Evolutionary conservation across 2,113 vertebrate species (phyloP).

Genomic region (Seriola quinqueradiata): DNA sequence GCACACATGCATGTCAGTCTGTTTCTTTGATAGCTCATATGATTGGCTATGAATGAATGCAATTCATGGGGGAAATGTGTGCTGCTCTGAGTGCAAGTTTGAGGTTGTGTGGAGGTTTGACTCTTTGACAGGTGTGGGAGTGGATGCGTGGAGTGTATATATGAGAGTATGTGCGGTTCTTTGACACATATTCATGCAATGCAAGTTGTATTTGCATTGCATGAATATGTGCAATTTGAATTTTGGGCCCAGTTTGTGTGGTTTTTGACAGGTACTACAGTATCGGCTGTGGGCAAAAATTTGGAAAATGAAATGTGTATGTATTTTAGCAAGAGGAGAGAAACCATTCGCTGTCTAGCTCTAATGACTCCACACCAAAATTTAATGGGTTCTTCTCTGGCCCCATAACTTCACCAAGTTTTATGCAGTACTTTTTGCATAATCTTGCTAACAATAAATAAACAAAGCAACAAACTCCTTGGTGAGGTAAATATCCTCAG

Average conservation of each 20-base stretch:
- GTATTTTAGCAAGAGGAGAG: not conserved
- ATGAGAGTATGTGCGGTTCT: not conserved
- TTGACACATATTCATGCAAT: not conserved
- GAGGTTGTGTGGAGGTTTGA: constrained; percentile 24
- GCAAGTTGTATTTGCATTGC: not conserved
- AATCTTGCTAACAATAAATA: too few species aligned
- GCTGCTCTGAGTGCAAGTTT: constrained; percentile 17
- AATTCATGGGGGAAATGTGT: constrained; percentile 36
- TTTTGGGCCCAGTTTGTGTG: not conserved
- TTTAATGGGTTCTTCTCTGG: too few species aligned
- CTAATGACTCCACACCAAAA: too few species aligned
- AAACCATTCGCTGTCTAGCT: not conserved
- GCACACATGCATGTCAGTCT: constrained; percentile 1
- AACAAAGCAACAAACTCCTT: too few species aligned
- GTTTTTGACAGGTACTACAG: constrained; percentile 4
- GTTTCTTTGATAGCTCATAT: constrained; percentile 26
- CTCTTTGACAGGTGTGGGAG: constrained; percentile 19
- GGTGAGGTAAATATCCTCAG: not conserved
- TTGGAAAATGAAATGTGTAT: not conserved
- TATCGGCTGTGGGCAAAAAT: not conserved
- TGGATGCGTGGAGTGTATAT: not conserved
- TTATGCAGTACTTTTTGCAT: too few species aligned
- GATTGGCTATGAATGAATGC: constrained; percentile 41
- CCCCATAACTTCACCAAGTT: too few species aligned
- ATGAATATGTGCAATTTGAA: constrained; percentile 1